Percentiles rank a stretch among this genome's conserved stretches.
Evolutionary conservation across 2,113 vertebrate species (phyloP).

Genomic region (Blennius ocellaris): DNA sequence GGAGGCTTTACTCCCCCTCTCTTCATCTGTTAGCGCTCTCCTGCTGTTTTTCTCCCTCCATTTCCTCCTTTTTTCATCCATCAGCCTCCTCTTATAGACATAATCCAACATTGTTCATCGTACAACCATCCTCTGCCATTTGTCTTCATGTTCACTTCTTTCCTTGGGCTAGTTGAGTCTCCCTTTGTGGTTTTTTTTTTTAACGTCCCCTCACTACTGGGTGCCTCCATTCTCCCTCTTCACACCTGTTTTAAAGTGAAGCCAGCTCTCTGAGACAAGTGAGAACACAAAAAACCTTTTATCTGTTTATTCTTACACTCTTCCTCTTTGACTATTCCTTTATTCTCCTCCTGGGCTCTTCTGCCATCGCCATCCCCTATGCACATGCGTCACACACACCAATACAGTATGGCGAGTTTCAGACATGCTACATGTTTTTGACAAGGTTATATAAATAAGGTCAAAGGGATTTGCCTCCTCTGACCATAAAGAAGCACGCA

Average conservation of each 20-base stretch:
- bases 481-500: constrained; percentile 18
- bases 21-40: constrained; percentile 1
- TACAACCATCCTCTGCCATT: constrained; percentile 24
- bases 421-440: constrained; percentile 44
- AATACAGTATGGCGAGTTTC: constrained; percentile 37
- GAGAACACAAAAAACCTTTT: constrained; percentile 86
- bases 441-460: constrained; percentile 66
- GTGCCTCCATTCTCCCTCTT: constrained; percentile 39
- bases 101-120: constrained; percentile 42
- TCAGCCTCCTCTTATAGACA: constrained; percentile 43
- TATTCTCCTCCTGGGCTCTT: constrained; percentile 17
- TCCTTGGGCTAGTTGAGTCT: constrained; percentile 2
- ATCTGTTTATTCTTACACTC: constrained; percentile 56
- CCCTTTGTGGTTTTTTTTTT: constrained; percentile 9
- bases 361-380: not conserved
- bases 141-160: constrained; percentile 18
- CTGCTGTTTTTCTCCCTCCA: constrained; percentile 11
- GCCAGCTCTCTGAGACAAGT: constrained; percentile 64
- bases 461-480: constrained; percentile 17
- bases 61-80: constrained; percentile 22
- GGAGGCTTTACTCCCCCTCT: constrained; percentile 32
- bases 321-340: constrained; percentile 28
- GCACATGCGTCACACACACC: constrained; percentile 17
- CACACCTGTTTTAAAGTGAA: constrained; percentile 69
- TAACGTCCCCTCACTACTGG: constrained; percentile 12